Evolutionary conservation across 1,140 invertebrate species (phyloP), one percentile per base, ranked within the genome.

Genomic region (Drosophila ambigua): DNA sequence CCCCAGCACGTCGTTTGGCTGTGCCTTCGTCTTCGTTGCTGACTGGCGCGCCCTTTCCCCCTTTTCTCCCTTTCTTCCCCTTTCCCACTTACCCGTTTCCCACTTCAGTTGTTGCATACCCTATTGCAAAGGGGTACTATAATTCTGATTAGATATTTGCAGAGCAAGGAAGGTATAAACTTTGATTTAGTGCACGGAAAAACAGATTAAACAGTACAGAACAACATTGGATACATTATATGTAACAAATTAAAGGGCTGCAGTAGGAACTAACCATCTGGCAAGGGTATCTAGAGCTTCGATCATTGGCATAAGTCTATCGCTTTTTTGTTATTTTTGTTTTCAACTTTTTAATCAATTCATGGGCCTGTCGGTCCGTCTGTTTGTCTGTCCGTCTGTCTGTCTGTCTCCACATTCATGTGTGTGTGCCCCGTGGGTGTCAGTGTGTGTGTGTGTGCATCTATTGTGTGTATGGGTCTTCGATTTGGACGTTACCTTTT

Each of bases 271-370:
- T 8, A 39, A 4, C 35, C 4, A 5, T 39, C 11, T 16, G 9
- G 9, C 35, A 39, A 39, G 35, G 35, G 35, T 39, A 39, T 39
- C 11, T 13, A 13, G 9, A 35, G 35, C 4, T 39, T 39, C 35
- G 35, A 39, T 39, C 35, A 39, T 39, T 8, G 35, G 11, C 35
- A 13, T 13, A 39, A 39, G 35, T 51, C 65, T 50, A 53, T 39
- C 54, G 72, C 51, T 76, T 46, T 57, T 63, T 52, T 46, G 46
- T 43, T 64, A 23, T 60, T 80, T 66, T 76, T 53, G 65, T 72
- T 72, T 76, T 79, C 81, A 85, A 85, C 80, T 87, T 85, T 85
- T 85, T 82, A 85, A 85, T 85, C 82, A 85, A 87, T 85, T 85
- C 82, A 82, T 78, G 75, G 69, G 71, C 59, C 64, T 68, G 72